These are phyloP conservation scores for Drosophila sucinea DNA, from an alignment of 1,140 invertebrate species.

Conservation along the genomic window DNA sequence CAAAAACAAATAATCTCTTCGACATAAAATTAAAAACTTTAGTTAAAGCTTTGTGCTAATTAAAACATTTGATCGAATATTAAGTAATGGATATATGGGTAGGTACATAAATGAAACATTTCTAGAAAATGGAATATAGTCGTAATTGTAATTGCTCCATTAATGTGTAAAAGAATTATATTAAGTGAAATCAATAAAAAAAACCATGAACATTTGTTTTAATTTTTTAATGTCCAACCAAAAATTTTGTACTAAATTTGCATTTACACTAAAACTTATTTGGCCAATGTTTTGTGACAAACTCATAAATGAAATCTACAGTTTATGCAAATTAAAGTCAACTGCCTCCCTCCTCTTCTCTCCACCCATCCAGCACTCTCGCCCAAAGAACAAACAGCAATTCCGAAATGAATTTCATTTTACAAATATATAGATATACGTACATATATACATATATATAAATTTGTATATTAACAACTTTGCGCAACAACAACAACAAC, in stretches of 20 bases:
- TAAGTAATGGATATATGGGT: too few relatives aligned
- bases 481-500: conserved; percentile 53
- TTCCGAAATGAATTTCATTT: conserved; percentile 82
- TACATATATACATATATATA: too few relatives aligned
- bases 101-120: too few relatives aligned
- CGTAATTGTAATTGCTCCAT: too few relatives aligned
- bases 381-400: conserved; percentile 69
- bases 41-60: too few relatives aligned
- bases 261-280: not conserved
- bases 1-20: too few relatives aligned
- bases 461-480: conserved; percentile 71
- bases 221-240: not conserved
- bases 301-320: conserved; percentile 12
- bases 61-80: too few relatives aligned
- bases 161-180: too few relatives aligned
- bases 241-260: not conserved
- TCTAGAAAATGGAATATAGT: too few relatives aligned
- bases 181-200: too few relatives aligned
- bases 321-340: conserved; percentile 26
- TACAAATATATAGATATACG: conserved; percentile 56
- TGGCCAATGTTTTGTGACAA: conserved; percentile 1
- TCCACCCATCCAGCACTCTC: conserved; percentile 1
- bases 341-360: conserved; percentile 14
- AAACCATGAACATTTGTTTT: not conserved
- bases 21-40: too few relatives aligned